Evolutionary conservation across 2,113 vertebrate species (phyloP), one percentile per base, ranked within the genome.

Genomic region (Thomomys bottae): DNA sequence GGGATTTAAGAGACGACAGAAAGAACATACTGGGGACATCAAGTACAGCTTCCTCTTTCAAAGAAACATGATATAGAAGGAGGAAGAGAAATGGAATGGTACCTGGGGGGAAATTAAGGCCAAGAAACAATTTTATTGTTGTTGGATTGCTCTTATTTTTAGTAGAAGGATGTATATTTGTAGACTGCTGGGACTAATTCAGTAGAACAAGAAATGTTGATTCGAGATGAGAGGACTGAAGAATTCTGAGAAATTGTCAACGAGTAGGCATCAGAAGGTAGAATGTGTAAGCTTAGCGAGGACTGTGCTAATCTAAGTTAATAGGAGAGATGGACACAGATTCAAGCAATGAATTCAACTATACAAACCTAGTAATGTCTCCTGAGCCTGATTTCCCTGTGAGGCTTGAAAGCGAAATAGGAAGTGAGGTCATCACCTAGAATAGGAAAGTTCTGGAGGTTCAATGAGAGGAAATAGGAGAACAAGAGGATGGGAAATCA

Each of bases 361-460:
- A 0, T 17, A 17, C 23, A 49, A 14, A 42, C 1, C 20, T 6
- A 9, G 21, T 8, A 32, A 32, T n/a, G 30, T 61, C 70, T 49
- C 34, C 73, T 38, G 9, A 1, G 14, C 8, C 36, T 45, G 23
- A 28, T 71, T 66, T 3, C 12, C 76, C 32, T n/a, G 2, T 34
- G 82, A 61, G 76, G 12, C 24, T 9, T 8, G 45, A 76, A 72
- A 40, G 34, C 49, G 54, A 87, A 42, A 21, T 38, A 61, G 24
- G 24, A 75, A 86, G 30, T 38, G 23, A 86, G 30, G 11, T 92
- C 20, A 71, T 84, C 45, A 64, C 59, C 40, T 9, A 71, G 42
- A 71, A 7, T 34, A 75, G 30, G 64, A 80, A 76, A 30, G 32
- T 67, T 26, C 2, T 38, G 49, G 15, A 72, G 17, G n/a, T 36